Conservation (phyloP, 2,888 invertebrate species). For the Sesamia inferens region DNA sequence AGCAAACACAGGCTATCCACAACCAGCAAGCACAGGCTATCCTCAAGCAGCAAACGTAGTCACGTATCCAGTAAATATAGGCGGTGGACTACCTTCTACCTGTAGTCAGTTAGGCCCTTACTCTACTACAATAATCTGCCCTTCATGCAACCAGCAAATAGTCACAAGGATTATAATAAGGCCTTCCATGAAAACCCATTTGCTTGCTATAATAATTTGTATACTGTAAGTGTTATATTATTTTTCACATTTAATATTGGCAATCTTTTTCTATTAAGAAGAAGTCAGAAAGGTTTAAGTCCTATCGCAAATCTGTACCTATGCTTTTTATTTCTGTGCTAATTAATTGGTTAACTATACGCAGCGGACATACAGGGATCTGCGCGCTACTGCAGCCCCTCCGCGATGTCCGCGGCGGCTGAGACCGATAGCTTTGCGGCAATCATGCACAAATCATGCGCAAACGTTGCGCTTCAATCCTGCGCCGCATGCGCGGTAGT, state of each 20-base stretch:
- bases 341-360: no score
- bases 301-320: not conserved
- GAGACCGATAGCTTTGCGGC: no score
- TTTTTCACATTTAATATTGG: not conserved
- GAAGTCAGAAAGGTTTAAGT: not conserved
- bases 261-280: not conserved
- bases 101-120: constrained; percentile 63
- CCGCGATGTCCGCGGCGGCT: no score
- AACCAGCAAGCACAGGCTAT: not conserved
- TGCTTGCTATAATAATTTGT: constrained; percentile 87
- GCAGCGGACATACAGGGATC: no score
- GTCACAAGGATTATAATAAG: constrained; percentile 80
- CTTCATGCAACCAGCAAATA: constrained; percentile 82
- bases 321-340: no score
- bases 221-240: constrained; percentile 71
- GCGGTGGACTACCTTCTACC: not conserved
- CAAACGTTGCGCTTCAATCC: no score
- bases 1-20: not conserved
- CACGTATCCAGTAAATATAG: not conserved
- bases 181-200: constrained; percentile 87
- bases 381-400: no score
- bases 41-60: not conserved
- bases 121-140: constrained; percentile 76
- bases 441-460: no score
- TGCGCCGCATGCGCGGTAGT: no score